phyloP scores from a whole-genome alignment of 2,113 vertebrate species.

The Pollachius pollachius region DNA sequence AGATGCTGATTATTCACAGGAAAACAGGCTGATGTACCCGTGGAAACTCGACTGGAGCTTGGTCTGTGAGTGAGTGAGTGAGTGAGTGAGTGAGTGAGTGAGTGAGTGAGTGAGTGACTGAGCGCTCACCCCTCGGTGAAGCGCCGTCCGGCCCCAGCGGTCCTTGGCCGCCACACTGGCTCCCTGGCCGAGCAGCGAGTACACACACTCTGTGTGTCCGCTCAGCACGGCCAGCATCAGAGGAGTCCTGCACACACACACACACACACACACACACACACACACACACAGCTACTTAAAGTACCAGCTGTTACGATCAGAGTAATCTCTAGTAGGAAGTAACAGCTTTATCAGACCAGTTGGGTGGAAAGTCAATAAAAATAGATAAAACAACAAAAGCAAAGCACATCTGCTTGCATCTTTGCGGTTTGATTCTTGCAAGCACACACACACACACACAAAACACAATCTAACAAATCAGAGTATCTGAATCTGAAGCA shows the following conservation, averaged over 20 bases:
- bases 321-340: no score
- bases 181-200: constrained; percentile 91
- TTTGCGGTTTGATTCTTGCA: no score
- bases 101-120: neutral
- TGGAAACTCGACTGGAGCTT: neutral
- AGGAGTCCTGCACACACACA: constrained; percentile 78
- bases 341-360: no score
- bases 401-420: no score
- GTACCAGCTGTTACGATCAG: no score
- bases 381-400: no score
- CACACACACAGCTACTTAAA: neutral
- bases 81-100: neutral
- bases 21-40: no score
- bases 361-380: no score
- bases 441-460: no score
- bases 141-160: constrained; percentile 90
- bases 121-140: constrained; percentile 89
- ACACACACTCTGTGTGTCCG: constrained; percentile 93
- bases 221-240: constrained; percentile 97
- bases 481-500: no score
- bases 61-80: neutral
- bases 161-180: constrained; percentile 91
- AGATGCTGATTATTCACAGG: no score
- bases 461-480: no score
- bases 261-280: neutral